Percentiles rank a stretch among this genome's conserved stretches.
Evolutionary conservation across 2,113 vertebrate genomes (phyloP).

Genomic region (Elgaria multicarinata): DNA sequence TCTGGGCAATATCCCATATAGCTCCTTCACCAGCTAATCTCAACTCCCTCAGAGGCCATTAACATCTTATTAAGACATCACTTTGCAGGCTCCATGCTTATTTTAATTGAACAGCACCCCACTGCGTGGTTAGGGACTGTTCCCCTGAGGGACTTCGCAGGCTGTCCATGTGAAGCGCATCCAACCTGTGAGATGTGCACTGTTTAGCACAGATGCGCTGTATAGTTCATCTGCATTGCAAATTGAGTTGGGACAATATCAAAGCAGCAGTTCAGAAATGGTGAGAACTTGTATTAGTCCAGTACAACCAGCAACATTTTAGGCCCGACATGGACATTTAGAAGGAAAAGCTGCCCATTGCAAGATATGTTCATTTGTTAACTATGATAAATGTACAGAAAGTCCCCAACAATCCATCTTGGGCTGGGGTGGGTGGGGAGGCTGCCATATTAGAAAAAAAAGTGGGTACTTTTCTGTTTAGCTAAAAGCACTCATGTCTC

Average conservation of each 20-base stretch:
- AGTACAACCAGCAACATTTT: not conserved
- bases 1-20: not conserved
- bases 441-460: not conserved
- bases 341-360: not conserved
- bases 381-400: not conserved
- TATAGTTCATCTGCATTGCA: not conserved
- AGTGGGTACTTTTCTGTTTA: not conserved
- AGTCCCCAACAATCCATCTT: not conserved
- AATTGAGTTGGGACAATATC: not conserved
- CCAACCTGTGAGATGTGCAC: not conserved
- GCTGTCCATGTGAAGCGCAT: not conserved
- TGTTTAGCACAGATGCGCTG: not conserved
- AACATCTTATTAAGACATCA: not conserved
- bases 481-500: not conserved
- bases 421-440: no score
- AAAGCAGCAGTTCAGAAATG: not conserved
- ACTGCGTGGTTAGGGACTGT: not conserved
- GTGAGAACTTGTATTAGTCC: no score
- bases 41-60: not conserved
- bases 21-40: not conserved
- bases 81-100: not conserved
- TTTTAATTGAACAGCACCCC: not conserved
- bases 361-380: not conserved
- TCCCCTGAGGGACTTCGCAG: no score
- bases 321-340: not conserved